Percentiles rank a stretch among this genome's conserved stretches.
phyloP scores from a whole-genome alignment of 2,797 vertebrate genomes.

The Pipistrellus nathusii region DNA sequence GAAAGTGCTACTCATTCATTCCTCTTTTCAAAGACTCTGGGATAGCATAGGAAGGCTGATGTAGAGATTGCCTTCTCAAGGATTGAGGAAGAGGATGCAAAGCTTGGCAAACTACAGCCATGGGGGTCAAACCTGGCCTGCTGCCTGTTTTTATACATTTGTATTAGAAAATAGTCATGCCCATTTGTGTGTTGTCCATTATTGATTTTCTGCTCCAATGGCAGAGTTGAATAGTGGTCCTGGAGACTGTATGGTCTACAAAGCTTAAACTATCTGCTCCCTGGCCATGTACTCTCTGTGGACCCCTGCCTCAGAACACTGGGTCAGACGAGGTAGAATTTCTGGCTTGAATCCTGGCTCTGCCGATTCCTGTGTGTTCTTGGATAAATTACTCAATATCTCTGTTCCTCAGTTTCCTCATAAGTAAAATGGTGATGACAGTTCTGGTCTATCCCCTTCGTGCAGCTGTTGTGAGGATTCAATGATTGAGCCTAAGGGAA shows the following conservation, averaged over 20 bases:
- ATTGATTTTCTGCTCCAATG: not conserved
- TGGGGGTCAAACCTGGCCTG: not conserved
- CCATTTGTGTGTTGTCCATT: not conserved
- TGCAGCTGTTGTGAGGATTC: not conserved
- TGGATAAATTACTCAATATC: not conserved
- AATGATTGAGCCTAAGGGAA: not conserved
- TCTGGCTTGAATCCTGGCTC: not conserved
- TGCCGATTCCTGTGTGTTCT: not conserved
- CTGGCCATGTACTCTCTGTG: not conserved
- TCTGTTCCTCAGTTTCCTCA: not conserved
- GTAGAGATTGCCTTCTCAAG: not conserved
- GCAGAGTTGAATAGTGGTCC: not conserved
- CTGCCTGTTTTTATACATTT: slow-evolving; percentile 45
- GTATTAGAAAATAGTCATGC: slow-evolving; percentile 20
- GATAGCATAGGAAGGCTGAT: not conserved
- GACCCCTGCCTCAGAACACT: not conserved
- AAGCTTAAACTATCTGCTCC: not conserved
- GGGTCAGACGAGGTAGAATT: not conserved
- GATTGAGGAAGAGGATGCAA: not conserved
- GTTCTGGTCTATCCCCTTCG: not conserved
- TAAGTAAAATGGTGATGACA: not conserved
- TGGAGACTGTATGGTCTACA: not conserved
- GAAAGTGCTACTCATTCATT: not conserved
- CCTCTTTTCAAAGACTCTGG: not conserved
- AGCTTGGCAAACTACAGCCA: not conserved